These are phyloP conservation scores for Drosophila neonasuta DNA, from an alignment of 2,888 invertebrate genomes.

Conservation along the genomic window DNA sequence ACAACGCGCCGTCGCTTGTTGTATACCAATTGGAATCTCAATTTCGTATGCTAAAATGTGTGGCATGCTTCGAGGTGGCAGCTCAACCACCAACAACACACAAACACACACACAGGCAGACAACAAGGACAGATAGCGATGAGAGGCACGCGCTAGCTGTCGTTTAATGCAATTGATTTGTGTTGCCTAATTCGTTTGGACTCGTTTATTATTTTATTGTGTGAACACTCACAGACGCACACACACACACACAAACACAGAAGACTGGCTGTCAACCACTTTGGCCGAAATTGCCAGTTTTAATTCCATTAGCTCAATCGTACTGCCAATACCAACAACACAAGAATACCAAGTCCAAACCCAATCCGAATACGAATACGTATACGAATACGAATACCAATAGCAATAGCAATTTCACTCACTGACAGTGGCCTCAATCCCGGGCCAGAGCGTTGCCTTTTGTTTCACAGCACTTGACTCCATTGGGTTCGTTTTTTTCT, in stretches of 20 bases:
- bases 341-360: constrained; percentile 1
- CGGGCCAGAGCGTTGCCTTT: constrained; percentile 7
- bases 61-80: constrained; percentile 18
- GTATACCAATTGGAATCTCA: constrained; percentile 50
- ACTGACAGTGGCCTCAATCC: constrained; percentile 13
- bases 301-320: constrained; percentile 70
- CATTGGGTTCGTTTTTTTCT: constrained; percentile 30
- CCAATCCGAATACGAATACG: constrained; percentile 2
- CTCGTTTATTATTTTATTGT: constrained; percentile 52
- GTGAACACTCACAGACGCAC: constrained; percentile 7
- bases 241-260: constrained; percentile 5
- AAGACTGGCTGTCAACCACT: constrained; percentile 62
- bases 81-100: constrained; percentile 22
- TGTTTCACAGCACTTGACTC: constrained; percentile 21
- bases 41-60: constrained; percentile 55
- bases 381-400: not conserved
- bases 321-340: constrained; percentile 10
- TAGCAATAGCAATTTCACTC: constrained; percentile 2
- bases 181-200: constrained; percentile 64
- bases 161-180: constrained; percentile 75
- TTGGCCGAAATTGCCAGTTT: constrained; percentile 68
- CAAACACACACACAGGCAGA: not conserved
- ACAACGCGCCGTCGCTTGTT: constrained; percentile 26
- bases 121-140: not conserved
- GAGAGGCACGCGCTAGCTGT: constrained; percentile 53